These are phyloP conservation scores for Epicampocera succincta DNA, from an alignment of 2,888 invertebrate genomes.

Conservation along the genomic window DNA sequence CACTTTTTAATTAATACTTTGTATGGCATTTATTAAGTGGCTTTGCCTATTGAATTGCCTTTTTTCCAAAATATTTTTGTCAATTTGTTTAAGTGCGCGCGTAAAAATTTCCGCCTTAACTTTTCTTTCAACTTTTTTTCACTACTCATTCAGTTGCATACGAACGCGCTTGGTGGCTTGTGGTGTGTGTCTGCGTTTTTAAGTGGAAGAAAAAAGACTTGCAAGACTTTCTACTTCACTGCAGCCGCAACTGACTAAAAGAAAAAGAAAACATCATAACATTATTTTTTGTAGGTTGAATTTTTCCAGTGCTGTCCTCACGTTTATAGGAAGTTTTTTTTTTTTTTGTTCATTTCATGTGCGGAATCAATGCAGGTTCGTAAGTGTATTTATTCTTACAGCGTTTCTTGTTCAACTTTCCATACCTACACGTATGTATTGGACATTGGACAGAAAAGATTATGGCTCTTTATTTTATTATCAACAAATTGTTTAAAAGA, in stretches of 20 bases:
- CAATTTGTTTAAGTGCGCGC: conserved; percentile 54
- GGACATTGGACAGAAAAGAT: background rate
- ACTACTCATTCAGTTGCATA: conserved; percentile 36
- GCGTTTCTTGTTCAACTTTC: background rate
- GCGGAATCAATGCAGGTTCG: conserved; percentile 12
- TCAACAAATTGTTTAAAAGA: no score
- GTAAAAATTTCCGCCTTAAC: conserved; percentile 66
- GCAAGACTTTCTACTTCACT: conserved; percentile 70
- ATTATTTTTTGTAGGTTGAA: conserved; percentile 46
- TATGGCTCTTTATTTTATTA: no score
- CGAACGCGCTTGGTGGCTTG: conserved; percentile 29
- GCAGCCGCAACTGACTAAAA: conserved; percentile 60
- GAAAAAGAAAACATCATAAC: conserved; percentile 37
- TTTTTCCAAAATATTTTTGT: conserved; percentile 30
- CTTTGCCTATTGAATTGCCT: conserved; percentile 17
- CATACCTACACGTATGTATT: background rate
- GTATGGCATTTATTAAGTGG: background rate
- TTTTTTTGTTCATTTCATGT: no score
- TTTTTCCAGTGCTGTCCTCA: conserved; percentile 31
- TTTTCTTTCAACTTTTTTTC: conserved; percentile 2
- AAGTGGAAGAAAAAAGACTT: conserved; percentile 30
- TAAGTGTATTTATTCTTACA: conserved; percentile 2
- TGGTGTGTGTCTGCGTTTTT: conserved; percentile 31
- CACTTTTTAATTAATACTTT: background rate
- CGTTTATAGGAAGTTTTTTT: background rate